Conservation (phyloP, 2,888 invertebrate genomes). For the Hypolimnas misippus region DNA sequence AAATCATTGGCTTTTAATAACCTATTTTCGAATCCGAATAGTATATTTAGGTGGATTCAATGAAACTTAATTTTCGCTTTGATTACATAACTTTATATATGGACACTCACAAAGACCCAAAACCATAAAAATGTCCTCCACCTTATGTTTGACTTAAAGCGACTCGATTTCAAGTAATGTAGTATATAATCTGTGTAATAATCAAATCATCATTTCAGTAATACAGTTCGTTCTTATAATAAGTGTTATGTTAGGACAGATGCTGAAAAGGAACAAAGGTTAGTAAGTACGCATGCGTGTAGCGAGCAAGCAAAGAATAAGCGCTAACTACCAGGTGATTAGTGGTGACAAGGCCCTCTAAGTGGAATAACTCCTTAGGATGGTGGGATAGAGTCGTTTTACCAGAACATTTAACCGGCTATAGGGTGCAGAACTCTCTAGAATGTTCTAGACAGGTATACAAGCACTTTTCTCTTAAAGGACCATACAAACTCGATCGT, state of each 20-base stretch:
- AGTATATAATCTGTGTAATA: not conserved
- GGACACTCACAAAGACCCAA: slow-evolving; percentile 31
- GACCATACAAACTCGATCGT: not conserved
- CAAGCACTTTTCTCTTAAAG: not conserved
- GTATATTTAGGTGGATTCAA: too few species aligned
- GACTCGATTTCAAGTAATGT: not conserved
- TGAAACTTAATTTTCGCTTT: not conserved
- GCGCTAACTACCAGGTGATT: slow-evolving; percentile 67
- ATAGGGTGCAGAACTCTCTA: not conserved
- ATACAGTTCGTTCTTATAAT: slow-evolving; percentile 47
- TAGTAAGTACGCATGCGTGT: slow-evolving; percentile 81
- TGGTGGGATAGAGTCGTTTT: not conserved
- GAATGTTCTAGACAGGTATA: not conserved
- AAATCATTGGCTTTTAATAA: not conserved
- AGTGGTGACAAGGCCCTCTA: slow-evolving; percentile 67
- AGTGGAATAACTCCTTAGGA: not conserved
- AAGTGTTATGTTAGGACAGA: slow-evolving; percentile 76
- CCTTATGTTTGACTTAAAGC: slow-evolving; percentile 35
- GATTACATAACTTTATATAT: not conserved
- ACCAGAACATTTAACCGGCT: not conserved
- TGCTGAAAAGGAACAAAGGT: slow-evolving; percentile 82
- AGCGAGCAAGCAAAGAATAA: slow-evolving; percentile 74
- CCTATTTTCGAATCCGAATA: too few species aligned
- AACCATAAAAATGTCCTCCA: slow-evolving; percentile 47
- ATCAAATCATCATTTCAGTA: not conserved